These are phyloP conservation scores for Pararge aegeria DNA, from an alignment of 1,140 invertebrate species.

Conservation along the genomic window DNA sequence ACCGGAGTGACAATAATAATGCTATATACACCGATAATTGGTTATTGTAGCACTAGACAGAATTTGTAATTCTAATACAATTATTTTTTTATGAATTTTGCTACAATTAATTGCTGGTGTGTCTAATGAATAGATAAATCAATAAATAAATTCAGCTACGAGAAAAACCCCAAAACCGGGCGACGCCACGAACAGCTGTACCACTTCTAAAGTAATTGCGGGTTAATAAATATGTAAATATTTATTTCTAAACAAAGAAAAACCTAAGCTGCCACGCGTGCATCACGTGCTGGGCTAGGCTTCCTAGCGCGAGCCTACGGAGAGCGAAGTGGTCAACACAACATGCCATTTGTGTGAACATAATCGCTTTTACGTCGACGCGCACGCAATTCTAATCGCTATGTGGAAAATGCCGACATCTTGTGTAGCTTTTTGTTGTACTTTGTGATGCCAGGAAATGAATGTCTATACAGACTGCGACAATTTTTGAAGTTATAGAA, in stretches of 20 bases:
- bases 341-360: constrained; percentile 14
- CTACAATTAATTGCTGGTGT: no score
- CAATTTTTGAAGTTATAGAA: no score
- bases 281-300: background rate
- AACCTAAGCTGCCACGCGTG: background rate
- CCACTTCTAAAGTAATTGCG: no score
- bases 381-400: background rate
- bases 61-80: no score
- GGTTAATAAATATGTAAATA: background rate
- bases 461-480: background rate
- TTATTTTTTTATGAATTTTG: no score
- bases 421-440: constrained; percentile 6
- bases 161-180: no score
- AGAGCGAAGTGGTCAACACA: background rate
- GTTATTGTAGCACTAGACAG: no score
- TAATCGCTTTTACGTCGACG: constrained; percentile 9
- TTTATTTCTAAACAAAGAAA: background rate
- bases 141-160: no score
- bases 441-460: constrained; percentile 2
- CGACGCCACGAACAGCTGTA: no score
- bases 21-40: no score
- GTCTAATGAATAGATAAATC: no score
- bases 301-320: background rate
- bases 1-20: no score
- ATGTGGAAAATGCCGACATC: background rate